phyloP scores from a whole-genome alignment of 1,140 invertebrate species.

The Drosophila cardini region DNA sequence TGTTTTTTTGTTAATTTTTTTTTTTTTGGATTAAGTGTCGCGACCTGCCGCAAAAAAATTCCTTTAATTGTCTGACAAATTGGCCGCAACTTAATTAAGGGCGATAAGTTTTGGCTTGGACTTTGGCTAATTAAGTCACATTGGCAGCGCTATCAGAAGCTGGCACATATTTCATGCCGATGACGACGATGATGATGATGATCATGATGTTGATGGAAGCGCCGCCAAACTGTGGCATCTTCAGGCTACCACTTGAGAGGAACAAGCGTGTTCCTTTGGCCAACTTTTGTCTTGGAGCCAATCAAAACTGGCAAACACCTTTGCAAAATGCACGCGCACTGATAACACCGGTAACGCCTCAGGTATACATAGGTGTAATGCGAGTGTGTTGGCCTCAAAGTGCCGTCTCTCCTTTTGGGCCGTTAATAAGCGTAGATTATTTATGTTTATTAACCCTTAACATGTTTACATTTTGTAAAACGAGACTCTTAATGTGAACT shows the following conservation, averaged over 20 bases:
- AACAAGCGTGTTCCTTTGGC: constrained; percentile 7
- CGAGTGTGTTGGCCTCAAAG: constrained; percentile 15
- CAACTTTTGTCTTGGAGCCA: constrained; percentile 32
- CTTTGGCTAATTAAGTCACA: constrained; percentile 72
- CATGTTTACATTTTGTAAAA: constrained; percentile 85
- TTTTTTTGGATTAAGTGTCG: constrained; percentile 40
- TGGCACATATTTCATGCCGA: constrained; percentile 74
- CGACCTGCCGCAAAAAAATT: constrained; percentile 65
- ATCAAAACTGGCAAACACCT: constrained; percentile 79
- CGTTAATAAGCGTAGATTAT: constrained; percentile 84
- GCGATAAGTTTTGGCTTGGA: constrained; percentile 51
- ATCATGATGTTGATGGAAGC: constrained; percentile 50
- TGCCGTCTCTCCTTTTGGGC: constrained; percentile 49
- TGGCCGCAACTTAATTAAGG: constrained; percentile 80
- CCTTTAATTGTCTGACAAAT: constrained; percentile 80
- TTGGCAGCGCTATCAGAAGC: constrained; percentile 66
- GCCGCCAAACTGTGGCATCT: constrained; percentile 20
- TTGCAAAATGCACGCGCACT: constrained; percentile 78
- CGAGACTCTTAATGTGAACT: constrained; percentile 85
- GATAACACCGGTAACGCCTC: constrained; percentile 59
- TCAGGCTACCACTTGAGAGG: constrained; percentile 33
- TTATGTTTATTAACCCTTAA: constrained; percentile 85
- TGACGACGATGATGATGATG: constrained; percentile 32
- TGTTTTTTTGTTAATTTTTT: constrained; percentile 32
- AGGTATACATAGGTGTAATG: background rate